These are phyloP conservation scores for Sturnus vulgaris DNA, from an alignment of 2,113 vertebrate genomes.

Conservation along the genomic window DNA sequence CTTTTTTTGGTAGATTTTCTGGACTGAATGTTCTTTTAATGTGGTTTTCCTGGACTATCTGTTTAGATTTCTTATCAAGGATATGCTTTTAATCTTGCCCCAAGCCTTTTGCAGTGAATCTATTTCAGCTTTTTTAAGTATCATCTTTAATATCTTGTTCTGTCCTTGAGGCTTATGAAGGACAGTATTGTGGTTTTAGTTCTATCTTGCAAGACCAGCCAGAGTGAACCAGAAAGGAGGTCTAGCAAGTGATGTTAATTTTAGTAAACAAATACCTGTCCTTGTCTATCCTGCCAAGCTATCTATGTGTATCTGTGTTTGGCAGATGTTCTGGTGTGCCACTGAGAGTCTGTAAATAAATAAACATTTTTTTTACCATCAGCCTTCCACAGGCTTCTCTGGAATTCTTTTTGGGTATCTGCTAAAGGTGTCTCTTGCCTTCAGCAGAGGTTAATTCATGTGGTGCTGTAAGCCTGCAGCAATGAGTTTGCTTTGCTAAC, in stretches of 20 bases:
- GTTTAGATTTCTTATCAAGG: neutral
- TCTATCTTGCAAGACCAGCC: neutral
- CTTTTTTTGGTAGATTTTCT: neutral
- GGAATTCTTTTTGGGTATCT: neutral
- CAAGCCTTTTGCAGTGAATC: neutral
- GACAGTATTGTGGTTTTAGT: neutral
- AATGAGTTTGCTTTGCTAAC: neutral
- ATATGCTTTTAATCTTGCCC: neutral
- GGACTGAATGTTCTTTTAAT: neutral
- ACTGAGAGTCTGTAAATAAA: neutral
- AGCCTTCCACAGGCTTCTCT: neutral
- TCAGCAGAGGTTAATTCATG: neutral
- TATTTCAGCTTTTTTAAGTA: neutral
- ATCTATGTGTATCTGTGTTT: neutral
- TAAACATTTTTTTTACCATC: neutral
- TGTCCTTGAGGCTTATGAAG: neutral
- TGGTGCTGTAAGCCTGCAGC: neutral
- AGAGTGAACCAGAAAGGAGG: neutral
- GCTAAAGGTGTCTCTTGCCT: fast-evolving
- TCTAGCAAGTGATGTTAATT: neutral
- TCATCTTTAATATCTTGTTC: neutral
- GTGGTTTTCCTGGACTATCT: neutral
- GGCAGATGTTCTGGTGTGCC: neutral
- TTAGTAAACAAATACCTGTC: neutral
- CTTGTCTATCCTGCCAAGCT: neutral